Percentiles rank a stretch among this genome's conserved stretches.
phyloP scores from a whole-genome alignment of 2,113 vertebrate genomes.

The Mobula birostris region DNA sequence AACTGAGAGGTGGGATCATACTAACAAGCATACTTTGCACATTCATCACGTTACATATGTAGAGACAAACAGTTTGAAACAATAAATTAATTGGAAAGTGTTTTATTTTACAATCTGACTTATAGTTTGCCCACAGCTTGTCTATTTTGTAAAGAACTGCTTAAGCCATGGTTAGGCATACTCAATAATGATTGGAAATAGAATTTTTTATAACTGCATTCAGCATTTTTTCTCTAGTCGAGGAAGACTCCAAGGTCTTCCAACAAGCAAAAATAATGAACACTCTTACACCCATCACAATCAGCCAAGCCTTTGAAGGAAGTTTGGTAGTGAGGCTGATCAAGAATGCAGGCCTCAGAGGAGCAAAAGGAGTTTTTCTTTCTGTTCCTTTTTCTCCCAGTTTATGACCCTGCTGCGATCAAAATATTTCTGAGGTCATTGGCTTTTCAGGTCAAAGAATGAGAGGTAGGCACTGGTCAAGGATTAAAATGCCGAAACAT shows the following conservation, averaged over 20 bases:
- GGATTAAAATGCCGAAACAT: constrained; percentile 1
- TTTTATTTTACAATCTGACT: neutral
- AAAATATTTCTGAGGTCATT: constrained; percentile 1
- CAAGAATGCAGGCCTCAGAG: constrained; percentile 30
- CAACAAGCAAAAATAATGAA: neutral
- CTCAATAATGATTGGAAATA: neutral
- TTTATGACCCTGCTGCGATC: neutral
- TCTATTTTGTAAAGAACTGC: neutral
- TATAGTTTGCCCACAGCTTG: neutral
- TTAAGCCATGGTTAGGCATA: neutral
- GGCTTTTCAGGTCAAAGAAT: neutral
- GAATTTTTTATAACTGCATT: neutral
- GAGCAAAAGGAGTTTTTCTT: constrained; percentile 48
- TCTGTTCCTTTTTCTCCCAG: constrained; percentile 43
- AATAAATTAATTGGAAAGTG: neutral
- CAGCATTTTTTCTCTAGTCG: neutral
- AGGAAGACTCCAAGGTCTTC: neutral
- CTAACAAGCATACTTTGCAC: neutral
- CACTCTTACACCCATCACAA: neutral
- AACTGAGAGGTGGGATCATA: no score
- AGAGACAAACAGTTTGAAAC: neutral
- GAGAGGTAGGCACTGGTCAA: neutral
- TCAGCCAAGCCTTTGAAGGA: neutral
- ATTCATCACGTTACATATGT: neutral
- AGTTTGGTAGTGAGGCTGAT: neutral